phyloP scores from a whole-genome alignment of 2,888 invertebrate genomes.

The Orchesella flavescens region DNA sequence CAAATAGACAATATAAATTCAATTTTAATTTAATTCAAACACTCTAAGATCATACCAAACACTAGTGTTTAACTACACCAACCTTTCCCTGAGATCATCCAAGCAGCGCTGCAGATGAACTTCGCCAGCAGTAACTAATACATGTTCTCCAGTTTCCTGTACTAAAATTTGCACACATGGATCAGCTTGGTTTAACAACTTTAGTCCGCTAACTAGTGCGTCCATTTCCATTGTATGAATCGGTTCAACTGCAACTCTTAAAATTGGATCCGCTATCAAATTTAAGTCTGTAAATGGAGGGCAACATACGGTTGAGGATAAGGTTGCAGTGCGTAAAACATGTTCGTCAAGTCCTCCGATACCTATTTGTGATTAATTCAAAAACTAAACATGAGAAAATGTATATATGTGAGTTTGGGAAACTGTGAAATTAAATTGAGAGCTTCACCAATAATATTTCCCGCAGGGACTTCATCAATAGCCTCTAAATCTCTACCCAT shows the following conservation, averaged over 20 bases:
- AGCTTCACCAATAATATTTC: slow-evolving; percentile 80
- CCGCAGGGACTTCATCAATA: slow-evolving; percentile 87
- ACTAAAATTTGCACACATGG: slow-evolving; percentile 92
- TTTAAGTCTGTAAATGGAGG: slow-evolving; percentile 90
- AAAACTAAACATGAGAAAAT: neutral
- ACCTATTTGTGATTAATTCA: slow-evolving; percentile 76
- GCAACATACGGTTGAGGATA: slow-evolving; percentile 86
- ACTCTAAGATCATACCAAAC: neutral
- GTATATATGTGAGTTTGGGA: neutral
- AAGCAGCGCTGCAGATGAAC: slow-evolving; percentile 97
- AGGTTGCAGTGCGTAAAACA: slow-evolving; percentile 90
- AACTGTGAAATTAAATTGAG: no score
- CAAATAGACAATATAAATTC: slow-evolving; percentile 25
- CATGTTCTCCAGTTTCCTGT: slow-evolving; percentile 95
- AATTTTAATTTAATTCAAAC: neutral
- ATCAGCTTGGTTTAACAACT: slow-evolving; percentile 93
- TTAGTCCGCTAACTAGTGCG: slow-evolving; percentile 79
- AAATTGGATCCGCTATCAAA: slow-evolving; percentile 86
- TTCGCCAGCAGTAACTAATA: slow-evolving; percentile 95
- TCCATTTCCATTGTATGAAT: slow-evolving; percentile 84
- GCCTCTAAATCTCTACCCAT: slow-evolving; percentile 93
- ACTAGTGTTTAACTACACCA: slow-evolving; percentile 16
- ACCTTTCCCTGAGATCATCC: slow-evolving; percentile 86
- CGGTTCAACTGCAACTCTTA: slow-evolving; percentile 95
- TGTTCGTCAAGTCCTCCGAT: slow-evolving; percentile 90